Evolutionary conservation across 2,797 vertebrate species (phyloP).

Genomic region (Gymnocypris eckloni): DNA sequence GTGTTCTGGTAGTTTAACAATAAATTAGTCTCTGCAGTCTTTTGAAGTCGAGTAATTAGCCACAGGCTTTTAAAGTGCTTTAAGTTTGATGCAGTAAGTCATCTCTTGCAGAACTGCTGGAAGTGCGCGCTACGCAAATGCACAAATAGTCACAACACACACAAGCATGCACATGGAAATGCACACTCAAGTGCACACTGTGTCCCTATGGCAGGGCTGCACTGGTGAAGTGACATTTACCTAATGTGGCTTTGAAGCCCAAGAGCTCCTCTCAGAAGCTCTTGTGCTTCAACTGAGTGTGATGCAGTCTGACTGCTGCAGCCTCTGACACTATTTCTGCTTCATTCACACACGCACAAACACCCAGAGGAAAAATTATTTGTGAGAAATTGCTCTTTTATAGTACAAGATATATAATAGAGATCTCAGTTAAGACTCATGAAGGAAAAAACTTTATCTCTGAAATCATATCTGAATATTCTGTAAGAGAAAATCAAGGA

Average conservation of each 20-base stretch:
- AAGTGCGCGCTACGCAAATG: not conserved
- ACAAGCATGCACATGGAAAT: slow-evolving; percentile 22
- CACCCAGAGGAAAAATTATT: slow-evolving; percentile 46
- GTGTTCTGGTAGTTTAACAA: slow-evolving; percentile 36
- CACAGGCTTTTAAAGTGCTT: slow-evolving; percentile 32
- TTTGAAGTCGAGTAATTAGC: slow-evolving; percentile 43
- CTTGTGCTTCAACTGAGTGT: slow-evolving; percentile 71
- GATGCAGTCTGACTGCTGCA: slow-evolving; percentile 78
- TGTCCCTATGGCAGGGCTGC: slow-evolving; percentile 69
- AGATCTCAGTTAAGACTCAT: not conserved
- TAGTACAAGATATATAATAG: not conserved
- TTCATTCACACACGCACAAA: slow-evolving; percentile 51
- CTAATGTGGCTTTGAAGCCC: slow-evolving; percentile 82
- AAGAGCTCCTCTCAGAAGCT: slow-evolving; percentile 77
- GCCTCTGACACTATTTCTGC: slow-evolving; percentile 70
- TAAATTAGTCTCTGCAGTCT: slow-evolving; percentile 30
- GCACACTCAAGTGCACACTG: slow-evolving; percentile 65
- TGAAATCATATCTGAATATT: not conserved
- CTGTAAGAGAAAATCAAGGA: not conserved
- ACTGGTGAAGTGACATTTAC: slow-evolving; percentile 87
- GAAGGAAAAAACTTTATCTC: not conserved
- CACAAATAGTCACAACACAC: slow-evolving; percentile 18
- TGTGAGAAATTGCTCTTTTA: slow-evolving; percentile 21
- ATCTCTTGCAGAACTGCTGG: slow-evolving; percentile 28
- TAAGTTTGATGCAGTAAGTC: slow-evolving; percentile 36